Percentiles rank a stretch among this genome's conserved stretches.
phyloP scores from a whole-genome alignment of 2,113 vertebrate species.

The Pongo pygmaeus region DNA sequence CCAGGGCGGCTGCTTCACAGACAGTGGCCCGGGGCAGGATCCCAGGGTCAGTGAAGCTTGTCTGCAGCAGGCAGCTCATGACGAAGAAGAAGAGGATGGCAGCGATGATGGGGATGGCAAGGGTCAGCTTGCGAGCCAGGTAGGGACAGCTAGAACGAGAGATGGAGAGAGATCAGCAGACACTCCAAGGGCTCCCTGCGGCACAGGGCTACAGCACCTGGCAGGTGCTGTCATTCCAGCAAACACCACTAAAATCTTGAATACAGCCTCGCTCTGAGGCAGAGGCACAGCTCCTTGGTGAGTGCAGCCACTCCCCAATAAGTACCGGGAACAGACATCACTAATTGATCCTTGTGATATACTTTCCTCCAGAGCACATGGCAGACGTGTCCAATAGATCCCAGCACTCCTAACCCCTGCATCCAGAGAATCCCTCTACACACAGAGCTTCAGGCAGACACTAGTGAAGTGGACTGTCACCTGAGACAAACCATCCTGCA shows the following conservation, averaged over 20 bases:
- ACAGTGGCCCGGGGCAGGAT: conserved; percentile 95
- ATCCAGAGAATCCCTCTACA: not conserved
- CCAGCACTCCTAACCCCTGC: not conserved
- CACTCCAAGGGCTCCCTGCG: not conserved
- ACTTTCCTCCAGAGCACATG: not conserved
- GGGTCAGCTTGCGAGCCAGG: conserved; percentile 90
- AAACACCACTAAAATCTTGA: not conserved
- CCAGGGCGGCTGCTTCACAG: conserved; percentile 94
- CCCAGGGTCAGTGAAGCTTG: conserved; percentile 96
- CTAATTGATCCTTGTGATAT: not conserved
- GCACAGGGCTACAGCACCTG: not conserved
- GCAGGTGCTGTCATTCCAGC: not conserved
- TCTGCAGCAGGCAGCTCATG: conserved; percentile 93
- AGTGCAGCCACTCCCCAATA: not conserved
- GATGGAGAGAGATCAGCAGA: conserved; percentile 37
- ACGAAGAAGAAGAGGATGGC: conserved; percentile 94
- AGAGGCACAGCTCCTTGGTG: not conserved
- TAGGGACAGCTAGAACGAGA: conserved; percentile 91
- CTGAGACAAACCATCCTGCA: not conserved
- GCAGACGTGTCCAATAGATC: not conserved
- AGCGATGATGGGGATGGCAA: conserved; percentile 94
- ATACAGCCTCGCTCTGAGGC: not conserved
- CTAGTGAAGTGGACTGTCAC: not conserved
- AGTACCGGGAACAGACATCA: not conserved
- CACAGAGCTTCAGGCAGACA: not conserved